Evolutionary conservation across 2,888 invertebrate genomes (phyloP).

Genomic region (Galeopsomyia nigrocyanea): DNA sequence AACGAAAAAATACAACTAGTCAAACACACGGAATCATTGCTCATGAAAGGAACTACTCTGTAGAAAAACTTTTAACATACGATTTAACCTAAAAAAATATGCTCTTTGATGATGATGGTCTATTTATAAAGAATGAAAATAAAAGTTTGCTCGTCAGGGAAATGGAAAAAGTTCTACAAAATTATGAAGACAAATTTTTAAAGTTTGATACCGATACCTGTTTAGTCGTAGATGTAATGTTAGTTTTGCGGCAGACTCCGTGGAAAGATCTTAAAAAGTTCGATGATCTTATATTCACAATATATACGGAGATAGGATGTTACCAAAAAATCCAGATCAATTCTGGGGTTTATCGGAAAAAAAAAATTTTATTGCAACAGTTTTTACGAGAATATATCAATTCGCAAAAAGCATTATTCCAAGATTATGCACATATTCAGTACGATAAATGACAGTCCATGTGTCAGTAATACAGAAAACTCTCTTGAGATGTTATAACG

Average conservation of each 20-base stretch:
- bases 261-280: too few species aligned
- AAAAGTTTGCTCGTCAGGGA: not conserved
- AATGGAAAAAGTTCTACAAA: not conserved
- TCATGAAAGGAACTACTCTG: slow-evolving; percentile 14
- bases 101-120: slow-evolving; percentile 8
- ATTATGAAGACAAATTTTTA: not conserved
- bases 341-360: too few species aligned
- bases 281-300: too few species aligned
- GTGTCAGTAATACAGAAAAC: too few species aligned
- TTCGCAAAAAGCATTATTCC: too few species aligned
- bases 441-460: too few species aligned
- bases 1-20: slow-evolving; percentile 3
- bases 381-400: too few species aligned
- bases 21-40: slow-evolving; percentile 8
- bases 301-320: too few species aligned
- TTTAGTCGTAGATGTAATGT: slow-evolving; percentile 15
- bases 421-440: too few species aligned
- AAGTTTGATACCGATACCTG: not conserved
- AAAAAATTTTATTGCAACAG: too few species aligned
- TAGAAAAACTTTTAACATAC: slow-evolving; percentile 12
- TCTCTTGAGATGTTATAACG: too few species aligned
- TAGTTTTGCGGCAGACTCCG: not conserved
- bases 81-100: slow-evolving; percentile 15
- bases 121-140: slow-evolving; percentile 10
- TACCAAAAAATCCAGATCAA: too few species aligned